phyloP scores from a whole-genome alignment of 2,113 vertebrate genomes.

The Burhinus bistriatus region DNA sequence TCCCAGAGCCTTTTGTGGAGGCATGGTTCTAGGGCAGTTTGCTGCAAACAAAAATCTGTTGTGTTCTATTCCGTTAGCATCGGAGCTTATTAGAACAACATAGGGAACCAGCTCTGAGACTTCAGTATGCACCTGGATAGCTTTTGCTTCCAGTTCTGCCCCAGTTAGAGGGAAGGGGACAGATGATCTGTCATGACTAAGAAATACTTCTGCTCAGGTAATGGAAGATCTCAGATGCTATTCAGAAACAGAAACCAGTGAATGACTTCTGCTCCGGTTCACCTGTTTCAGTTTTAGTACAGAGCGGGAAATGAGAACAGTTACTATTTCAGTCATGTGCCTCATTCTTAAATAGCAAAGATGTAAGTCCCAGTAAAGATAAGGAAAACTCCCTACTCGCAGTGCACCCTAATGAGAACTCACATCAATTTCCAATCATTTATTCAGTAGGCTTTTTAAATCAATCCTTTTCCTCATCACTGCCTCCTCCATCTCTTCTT shows the following conservation, averaged over 20 bases:
- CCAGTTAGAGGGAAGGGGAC: background rate
- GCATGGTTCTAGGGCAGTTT: background rate
- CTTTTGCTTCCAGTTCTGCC: background rate
- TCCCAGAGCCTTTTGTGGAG: background rate
- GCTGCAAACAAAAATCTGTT: background rate
- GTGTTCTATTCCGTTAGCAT: background rate
- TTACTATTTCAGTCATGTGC: background rate
- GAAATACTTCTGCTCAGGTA: background rate
- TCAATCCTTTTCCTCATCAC: background rate
- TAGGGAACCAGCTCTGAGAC: background rate
- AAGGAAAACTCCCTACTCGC: background rate
- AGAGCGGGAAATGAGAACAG: background rate
- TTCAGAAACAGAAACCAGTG: background rate
- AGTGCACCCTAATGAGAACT: background rate
- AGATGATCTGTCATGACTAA: background rate
- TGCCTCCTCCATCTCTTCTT: background rate
- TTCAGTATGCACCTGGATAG: background rate
- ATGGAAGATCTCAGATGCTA: background rate
- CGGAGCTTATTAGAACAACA: background rate
- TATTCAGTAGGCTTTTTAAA: constrained; percentile 1
- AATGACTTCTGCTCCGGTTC: background rate
- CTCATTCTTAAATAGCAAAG: background rate
- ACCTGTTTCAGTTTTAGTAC: background rate
- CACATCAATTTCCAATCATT: constrained; percentile 12
- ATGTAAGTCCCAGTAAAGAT: background rate